phyloP scores from a whole-genome alignment of 2,888 invertebrate genomes.

The Pheosia tremula region DNA sequence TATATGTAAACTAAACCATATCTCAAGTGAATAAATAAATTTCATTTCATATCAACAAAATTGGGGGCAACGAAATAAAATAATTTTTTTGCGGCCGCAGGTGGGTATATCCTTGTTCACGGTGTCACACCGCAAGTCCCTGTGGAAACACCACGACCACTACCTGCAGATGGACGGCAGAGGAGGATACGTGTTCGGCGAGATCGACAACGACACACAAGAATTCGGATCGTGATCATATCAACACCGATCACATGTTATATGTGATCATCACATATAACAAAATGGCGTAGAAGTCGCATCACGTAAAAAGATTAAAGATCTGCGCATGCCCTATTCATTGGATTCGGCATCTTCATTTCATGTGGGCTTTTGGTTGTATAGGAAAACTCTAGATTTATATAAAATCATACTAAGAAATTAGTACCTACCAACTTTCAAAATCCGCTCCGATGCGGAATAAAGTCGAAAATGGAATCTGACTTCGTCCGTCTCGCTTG shows the following conservation, averaged over 20 bases:
- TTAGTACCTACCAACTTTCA: too few species aligned
- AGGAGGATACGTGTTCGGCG: constrained; percentile 94
- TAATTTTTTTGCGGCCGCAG: constrained; percentile 48
- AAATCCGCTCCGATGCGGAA: too few species aligned
- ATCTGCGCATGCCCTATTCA: too few species aligned
- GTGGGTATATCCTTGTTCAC: constrained; percentile 97
- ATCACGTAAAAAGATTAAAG: not conserved
- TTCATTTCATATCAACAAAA: too few species aligned
- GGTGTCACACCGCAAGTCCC: constrained; percentile 97
- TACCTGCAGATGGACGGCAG: constrained; percentile 98
- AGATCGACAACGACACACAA: constrained; percentile 93
- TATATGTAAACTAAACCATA: too few species aligned
- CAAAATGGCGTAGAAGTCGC: not conserved
- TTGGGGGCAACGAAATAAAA: too few species aligned
- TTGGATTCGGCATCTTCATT: not conserved
- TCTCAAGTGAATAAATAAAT: too few species aligned
- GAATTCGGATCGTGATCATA: constrained; percentile 95
- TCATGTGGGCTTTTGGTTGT: not conserved
- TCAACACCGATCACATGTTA: not conserved
- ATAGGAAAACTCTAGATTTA: not conserved
- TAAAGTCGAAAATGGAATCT: too few species aligned
- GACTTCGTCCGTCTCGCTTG: too few species aligned
- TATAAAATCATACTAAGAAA: too few species aligned
- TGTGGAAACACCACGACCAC: constrained; percentile 99
- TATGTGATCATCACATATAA: too few species aligned